A percentile compares a stretch with the other conserved stretches of the same genome.
phyloP scores from a whole-genome alignment of 2,888 invertebrate species.

The Drosophila greeni region DNA sequence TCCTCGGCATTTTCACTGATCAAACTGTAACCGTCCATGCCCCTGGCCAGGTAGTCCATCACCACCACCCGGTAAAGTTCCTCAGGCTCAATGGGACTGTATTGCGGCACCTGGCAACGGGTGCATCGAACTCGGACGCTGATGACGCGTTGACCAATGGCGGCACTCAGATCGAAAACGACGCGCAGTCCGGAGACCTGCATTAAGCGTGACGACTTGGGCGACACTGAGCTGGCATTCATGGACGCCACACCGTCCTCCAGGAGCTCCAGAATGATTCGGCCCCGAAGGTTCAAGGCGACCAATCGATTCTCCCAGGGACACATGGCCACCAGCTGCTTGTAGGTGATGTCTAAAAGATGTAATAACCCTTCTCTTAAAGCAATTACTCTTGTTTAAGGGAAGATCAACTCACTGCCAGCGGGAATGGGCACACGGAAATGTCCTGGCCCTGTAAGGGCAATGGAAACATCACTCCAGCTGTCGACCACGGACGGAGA shows the following conservation, averaged over 20 bases:
- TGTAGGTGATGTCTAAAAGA: constrained; percentile 83
- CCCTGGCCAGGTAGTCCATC: constrained; percentile 83
- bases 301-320: constrained; percentile 89
- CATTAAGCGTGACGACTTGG: constrained; percentile 72
- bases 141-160: constrained; percentile 81
- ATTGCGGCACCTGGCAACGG: constrained; percentile 83
- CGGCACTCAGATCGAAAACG: constrained; percentile 81
- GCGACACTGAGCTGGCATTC: constrained; percentile 42
- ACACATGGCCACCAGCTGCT: constrained; percentile 83
- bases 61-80: constrained; percentile 83
- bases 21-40: constrained; percentile 84
- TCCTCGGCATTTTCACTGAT: constrained; percentile 76
- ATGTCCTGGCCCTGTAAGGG: constrained; percentile 84
- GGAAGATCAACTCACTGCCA: constrained; percentile 80
- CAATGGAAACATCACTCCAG: constrained; percentile 85
- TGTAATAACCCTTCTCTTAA: background rate
- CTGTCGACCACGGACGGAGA: constrained; percentile 74
- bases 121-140: constrained; percentile 82
- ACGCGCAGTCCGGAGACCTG: constrained; percentile 81
- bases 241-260: constrained; percentile 80
- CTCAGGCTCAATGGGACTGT: constrained; percentile 80
- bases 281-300: constrained; percentile 84
- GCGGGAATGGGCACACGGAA: constrained; percentile 83
- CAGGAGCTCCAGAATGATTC: constrained; percentile 82
- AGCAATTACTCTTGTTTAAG: background rate